These are phyloP conservation scores for Chaetorhynchus papuensis DNA, from an alignment of 2,113 vertebrate species.

Conservation along the genomic window DNA sequence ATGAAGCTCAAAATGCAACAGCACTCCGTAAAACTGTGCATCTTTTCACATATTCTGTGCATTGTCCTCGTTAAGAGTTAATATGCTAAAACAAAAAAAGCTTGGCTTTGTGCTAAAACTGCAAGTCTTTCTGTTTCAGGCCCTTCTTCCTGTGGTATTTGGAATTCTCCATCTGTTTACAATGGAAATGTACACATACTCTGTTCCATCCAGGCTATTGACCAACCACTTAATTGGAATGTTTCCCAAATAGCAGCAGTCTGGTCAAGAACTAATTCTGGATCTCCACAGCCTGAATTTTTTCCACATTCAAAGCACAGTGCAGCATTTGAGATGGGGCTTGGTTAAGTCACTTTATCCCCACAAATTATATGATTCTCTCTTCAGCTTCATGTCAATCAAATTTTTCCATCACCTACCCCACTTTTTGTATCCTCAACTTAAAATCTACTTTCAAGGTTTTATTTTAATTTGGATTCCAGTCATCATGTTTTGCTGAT, in stretches of 20 bases:
- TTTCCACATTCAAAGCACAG: not conserved
- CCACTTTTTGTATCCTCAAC: not conserved
- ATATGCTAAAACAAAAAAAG: not conserved
- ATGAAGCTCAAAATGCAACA: not conserved
- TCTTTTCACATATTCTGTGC: not conserved
- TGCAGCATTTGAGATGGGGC: not conserved
- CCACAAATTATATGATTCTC: not conserved
- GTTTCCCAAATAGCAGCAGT: not conserved
- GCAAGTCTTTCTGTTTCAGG: not conserved
- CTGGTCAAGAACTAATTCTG: not conserved
- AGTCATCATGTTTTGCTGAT: not conserved
- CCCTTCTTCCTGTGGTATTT: not conserved
- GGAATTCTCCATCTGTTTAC: conserved; percentile 24
- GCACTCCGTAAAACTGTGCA: not conserved
- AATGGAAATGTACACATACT: not conserved
- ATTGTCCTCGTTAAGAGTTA: not conserved
- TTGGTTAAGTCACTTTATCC: not conserved
- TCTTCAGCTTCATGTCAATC: not conserved
- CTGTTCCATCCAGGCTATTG: not conserved
- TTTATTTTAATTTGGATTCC: not conserved
- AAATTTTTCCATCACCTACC: not conserved
- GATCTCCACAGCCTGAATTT: not conserved
- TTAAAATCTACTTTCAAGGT: not conserved
- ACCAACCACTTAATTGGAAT: not conserved
- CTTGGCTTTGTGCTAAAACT: not conserved